Evolutionary conservation across 2,888 invertebrate species (phyloP), one percentile per base, ranked within the genome.

Genomic region (Fissipunctia ypsillon): DNA sequence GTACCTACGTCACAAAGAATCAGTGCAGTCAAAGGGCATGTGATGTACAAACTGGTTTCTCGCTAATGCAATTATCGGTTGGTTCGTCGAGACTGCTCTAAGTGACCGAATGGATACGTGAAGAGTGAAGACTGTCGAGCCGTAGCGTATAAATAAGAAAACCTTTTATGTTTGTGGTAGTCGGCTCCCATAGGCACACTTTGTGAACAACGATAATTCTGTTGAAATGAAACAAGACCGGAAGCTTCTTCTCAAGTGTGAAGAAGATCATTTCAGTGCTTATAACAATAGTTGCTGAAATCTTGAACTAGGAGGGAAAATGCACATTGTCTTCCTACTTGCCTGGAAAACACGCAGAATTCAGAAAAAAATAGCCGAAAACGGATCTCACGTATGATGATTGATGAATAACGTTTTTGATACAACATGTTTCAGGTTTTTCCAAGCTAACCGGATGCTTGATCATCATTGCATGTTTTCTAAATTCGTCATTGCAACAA

Each of bases 1-100:
- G 50, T 73, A 73, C n/a, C n/a, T n/a, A n/a, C 88, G 91, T 91
- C 92, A 89, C 83, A 88, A 86, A 86, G 89, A 91, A 93, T 92
- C 92, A 92, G 91, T 90, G 90, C 91, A 93, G 92, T 91, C 91
- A 91, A 91, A 92, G 92, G 91, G 92, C 92, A 90, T 86, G 86
- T 88, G 89, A 89, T 88, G 88, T 86, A 88, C 88, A 89, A 92
- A 93, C 93, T 88, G 92, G 93, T 93, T 92, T 86, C 83, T 77
- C 71, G 90, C 93, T 93, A 94, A 93, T 92, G 92, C 90, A 93
- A 93, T 94, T 94, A 94, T 92, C 92, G 90, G 83, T 76, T 84
- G 87, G 83, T 85, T 84, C 88, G 88, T 83, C 89, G 88, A 79
- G 88, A 86, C 88, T 76, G 85, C 88, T 87, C 90, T 91, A 90